Evolutionary conservation across 2,888 invertebrate species (phyloP).

Genomic region (Pandemis corylana): DNA sequence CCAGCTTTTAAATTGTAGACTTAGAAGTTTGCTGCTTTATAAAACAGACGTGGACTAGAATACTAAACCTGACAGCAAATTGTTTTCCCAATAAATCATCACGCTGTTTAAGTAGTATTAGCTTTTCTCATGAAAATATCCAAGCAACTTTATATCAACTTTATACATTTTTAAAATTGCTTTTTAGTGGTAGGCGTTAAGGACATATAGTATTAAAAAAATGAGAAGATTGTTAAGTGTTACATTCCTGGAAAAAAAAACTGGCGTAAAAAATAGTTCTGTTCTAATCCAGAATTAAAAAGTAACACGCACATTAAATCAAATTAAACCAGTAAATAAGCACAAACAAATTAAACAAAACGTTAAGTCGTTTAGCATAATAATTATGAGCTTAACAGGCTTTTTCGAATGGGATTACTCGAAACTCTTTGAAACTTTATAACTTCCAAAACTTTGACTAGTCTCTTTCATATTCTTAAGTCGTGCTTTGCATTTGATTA

Average conservation of each 20-base stretch:
- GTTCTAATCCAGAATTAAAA: neutral
- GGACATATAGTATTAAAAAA: too few relatives aligned
- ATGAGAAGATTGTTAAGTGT: too few relatives aligned
- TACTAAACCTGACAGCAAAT: neutral
- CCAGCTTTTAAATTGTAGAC: conserved; percentile 46
- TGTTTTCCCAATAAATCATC: neutral
- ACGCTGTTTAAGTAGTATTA: neutral
- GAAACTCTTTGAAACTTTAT: conserved; percentile 14
- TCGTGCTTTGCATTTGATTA: conserved; percentile 32
- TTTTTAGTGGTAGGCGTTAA: too few relatives aligned
- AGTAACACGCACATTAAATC: conserved; percentile 3
- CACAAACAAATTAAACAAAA: conserved; percentile 11
- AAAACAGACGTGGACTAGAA: conserved; percentile 11
- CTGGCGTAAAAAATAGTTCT: neutral
- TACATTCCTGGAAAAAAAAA: neutral
- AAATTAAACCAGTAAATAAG: conserved; percentile 7
- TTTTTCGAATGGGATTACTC: conserved; percentile 21
- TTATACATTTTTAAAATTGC: too few relatives aligned
- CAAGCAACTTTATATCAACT: neutral
- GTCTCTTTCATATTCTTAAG: conserved; percentile 19
- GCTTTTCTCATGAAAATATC: neutral
- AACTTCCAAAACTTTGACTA: conserved; percentile 27
- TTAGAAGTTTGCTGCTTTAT: conserved; percentile 34
- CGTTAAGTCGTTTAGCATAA: conserved; percentile 15
- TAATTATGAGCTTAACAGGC: conserved; percentile 33